Evolutionary conservation across 2,797 vertebrate genomes (phyloP), one percentile per base, ranked within the genome.

Genomic region (Centroberyx gerrardi): DNA sequence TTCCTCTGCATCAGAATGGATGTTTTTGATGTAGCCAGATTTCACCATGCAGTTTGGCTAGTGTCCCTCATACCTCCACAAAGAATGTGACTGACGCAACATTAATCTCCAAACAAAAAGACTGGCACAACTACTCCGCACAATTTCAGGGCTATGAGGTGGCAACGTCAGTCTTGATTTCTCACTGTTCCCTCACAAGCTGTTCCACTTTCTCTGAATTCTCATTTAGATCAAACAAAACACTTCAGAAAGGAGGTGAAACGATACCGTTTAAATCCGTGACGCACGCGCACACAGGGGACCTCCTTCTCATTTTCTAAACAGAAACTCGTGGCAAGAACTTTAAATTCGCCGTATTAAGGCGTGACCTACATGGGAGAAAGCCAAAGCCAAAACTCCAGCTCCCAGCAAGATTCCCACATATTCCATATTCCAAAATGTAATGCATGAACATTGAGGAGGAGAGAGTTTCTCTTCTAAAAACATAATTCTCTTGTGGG

Each of bases 31-130:
- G 88, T 82, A 78, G 81, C 83, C 81, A 77, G 87, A 92, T 93
- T 91, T 87, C 82, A 74, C 62, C 81, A 76, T 86, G 90, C 87
- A 55, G 81, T 81, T 93, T 94, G 93, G 91, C 92, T 46, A 83
- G 64, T 80, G 84, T 90, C 83, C 84, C 86, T 83, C 62, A 15
- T 51, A 90, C 44, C 31, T 27, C 33, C 36, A 64, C 87, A 90
- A 92, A 93, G 88, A 90, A 91, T 92, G 90, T 80, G 89, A 91
- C 91, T 92, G 93, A 94, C 88, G 91, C 88, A 93, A 92, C 89
- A 91, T 90, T 92, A 92, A 93, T 93, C 93, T 91, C 87, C 72
- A 78, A 80, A 92, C 90, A 93, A 91, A 89, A 90, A 82, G 72
- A 78, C 84, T 89, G 91, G 90, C 93, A 92, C 87, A 67, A 90